phyloP scores from a whole-genome alignment of 1,140 invertebrate species.

The Sycophaga agraensis region DNA sequence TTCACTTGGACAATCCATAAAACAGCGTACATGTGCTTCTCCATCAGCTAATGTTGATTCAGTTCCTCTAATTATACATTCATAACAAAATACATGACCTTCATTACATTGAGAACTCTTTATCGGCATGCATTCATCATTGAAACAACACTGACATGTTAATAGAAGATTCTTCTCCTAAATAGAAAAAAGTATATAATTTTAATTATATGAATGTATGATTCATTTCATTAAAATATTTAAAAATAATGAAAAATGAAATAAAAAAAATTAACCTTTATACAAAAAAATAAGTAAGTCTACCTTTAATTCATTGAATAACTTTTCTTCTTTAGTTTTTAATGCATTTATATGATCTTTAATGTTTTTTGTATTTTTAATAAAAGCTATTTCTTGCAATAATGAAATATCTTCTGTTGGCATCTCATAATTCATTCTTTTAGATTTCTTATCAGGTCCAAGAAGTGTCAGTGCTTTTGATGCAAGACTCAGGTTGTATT shows the following conservation, averaged over 20 bases:
- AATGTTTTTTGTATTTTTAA: conserved; percentile 53
- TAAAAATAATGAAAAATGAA: too few species aligned
- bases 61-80: conserved; percentile 58
- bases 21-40: conserved; percentile 58
- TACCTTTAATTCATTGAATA: conserved; percentile 45
- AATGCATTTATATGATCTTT: conserved; percentile 42
- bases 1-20: conserved; percentile 52
- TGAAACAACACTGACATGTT: conserved; percentile 63
- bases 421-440: conserved; percentile 23
- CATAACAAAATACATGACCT: conserved; percentile 64
- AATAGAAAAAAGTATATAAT: background rate
- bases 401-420: conserved; percentile 46
- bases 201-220: conserved; percentile 3
- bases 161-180: conserved; percentile 48
- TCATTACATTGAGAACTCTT: conserved; percentile 62
- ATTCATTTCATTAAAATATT: background rate
- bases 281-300: background rate
- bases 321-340: conserved; percentile 39
- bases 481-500: conserved; percentile 42
- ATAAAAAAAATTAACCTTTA: too few species aligned
- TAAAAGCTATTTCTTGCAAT: conserved; percentile 57
- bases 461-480: conserved; percentile 26
- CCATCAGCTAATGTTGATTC: conserved; percentile 61
- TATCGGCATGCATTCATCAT: conserved; percentile 63
- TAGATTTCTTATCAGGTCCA: conserved; percentile 35